Conservation (phyloP, 2,888 invertebrate species). For the Gortyna flavago region DNA sequence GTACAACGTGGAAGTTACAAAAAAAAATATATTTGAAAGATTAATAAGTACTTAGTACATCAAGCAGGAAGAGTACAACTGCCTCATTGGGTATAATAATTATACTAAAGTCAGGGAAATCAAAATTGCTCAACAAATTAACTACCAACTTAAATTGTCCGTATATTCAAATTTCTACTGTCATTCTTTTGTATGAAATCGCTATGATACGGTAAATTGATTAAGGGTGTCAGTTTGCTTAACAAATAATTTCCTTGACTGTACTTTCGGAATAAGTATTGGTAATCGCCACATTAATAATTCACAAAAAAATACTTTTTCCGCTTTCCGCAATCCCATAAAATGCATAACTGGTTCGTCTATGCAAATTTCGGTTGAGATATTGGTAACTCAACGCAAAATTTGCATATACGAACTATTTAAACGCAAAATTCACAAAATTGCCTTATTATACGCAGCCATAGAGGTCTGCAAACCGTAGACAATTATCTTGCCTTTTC, state of each 20-base stretch:
- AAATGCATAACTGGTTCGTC: slow-evolving; percentile 3
- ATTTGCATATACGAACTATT: slow-evolving; percentile 51
- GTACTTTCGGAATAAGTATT: slow-evolving; percentile 3
- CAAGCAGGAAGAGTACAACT: too few species aligned
- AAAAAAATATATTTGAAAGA: neutral
- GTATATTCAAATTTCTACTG: too few species aligned
- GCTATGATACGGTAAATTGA: too few species aligned
- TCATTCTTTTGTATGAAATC: too few species aligned
- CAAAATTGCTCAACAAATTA: neutral
- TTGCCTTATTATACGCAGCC: slow-evolving; percentile 65
- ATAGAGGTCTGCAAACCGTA: slow-evolving; percentile 53
- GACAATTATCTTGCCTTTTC: slow-evolving; percentile 72
- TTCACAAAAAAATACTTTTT: slow-evolving; percentile 31
- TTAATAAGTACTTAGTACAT: too few species aligned
- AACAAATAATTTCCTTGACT: too few species aligned
- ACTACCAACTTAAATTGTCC: neutral
- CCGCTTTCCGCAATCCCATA: slow-evolving; percentile 48
- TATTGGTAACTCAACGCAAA: slow-evolving; percentile 30
- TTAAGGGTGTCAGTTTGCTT: too few species aligned
- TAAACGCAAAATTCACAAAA: slow-evolving; percentile 46
- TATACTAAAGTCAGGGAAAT: neutral
- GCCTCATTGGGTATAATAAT: neutral
- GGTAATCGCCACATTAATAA: slow-evolving; percentile 11
- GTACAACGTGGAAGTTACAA: neutral
- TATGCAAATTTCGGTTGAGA: neutral